Percentiles rank a stretch among this genome's conserved stretches.
Conservation (phyloP, 2,113 vertebrate genomes). For the Grantiella picta region DNA sequence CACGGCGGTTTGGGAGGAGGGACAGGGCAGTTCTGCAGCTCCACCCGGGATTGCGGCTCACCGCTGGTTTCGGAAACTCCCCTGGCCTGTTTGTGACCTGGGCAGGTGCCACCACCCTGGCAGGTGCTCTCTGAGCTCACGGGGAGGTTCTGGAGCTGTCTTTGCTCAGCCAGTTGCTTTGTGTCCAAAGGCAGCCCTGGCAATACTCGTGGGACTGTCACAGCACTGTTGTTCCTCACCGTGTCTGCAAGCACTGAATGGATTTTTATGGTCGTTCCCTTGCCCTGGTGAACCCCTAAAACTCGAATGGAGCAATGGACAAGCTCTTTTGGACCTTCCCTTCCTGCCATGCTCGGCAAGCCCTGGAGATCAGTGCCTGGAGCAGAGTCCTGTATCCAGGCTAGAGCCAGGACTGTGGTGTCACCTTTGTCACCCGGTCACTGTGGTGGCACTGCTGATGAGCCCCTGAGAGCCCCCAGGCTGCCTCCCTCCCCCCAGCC, state of each 20-base stretch:
- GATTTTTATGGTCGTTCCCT: fast-evolving
- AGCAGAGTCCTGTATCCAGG: neutral
- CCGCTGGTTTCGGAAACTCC: neutral
- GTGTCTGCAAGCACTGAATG: neutral
- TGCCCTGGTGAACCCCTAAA: neutral
- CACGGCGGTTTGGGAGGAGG: neutral
- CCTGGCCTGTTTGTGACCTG: neutral
- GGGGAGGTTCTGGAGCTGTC: neutral
- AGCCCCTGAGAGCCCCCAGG: neutral
- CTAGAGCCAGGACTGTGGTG: neutral
- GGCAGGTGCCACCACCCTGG: neutral
- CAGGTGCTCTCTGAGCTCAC: fast-evolving
- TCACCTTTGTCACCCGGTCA: neutral
- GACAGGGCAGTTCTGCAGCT: neutral
- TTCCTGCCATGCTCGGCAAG: neutral
- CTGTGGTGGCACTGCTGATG: neutral
- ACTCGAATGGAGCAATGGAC: neutral
- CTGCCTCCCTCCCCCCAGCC: neutral
- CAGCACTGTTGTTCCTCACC: fast-evolving
- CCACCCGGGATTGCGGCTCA: neutral
- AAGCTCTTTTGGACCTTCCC: neutral
- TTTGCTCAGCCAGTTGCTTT: neutral
- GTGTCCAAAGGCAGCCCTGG: neutral
- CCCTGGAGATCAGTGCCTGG: neutral
- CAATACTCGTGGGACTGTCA: fast-evolving